Conservation (phyloP, 2,888 invertebrate genomes). For the Adelognathus sp. region DNA sequence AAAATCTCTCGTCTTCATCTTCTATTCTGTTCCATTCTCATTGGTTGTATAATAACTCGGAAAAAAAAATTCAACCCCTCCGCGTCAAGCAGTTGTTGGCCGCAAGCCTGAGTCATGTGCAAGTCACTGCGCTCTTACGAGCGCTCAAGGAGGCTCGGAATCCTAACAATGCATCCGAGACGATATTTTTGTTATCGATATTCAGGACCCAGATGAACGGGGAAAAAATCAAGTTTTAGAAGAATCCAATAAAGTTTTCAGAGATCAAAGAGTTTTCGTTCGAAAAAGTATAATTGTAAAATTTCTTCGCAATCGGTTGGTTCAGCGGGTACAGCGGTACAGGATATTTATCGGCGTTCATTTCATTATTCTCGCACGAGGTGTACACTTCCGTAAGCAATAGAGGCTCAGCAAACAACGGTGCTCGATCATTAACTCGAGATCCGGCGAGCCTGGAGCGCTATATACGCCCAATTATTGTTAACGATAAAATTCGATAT, state of each 20-base stretch:
- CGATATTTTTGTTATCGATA: background rate
- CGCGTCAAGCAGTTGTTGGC: background rate
- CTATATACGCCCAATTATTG: background rate
- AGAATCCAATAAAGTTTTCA: too few species aligned
- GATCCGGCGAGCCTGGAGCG: background rate
- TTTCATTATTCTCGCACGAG: background rate
- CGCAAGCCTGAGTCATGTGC: background rate
- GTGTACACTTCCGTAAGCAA: background rate
- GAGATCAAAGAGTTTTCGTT: too few species aligned
- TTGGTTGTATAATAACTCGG: background rate
- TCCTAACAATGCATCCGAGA: background rate
- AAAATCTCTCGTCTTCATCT: constrained; percentile 7
- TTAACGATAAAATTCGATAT: constrained; percentile 65
- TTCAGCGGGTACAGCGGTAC: background rate
- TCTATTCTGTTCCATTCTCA: background rate
- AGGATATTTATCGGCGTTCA: background rate
- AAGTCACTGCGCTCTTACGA: background rate
- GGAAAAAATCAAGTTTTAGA: too few species aligned
- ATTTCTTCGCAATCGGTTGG: background rate
- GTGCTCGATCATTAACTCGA: background rate
- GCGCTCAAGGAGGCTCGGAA: background rate
- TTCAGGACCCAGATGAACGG: too few species aligned
- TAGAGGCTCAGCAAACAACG: background rate
- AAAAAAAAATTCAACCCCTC: background rate
- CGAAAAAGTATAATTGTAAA: background rate